Percentiles rank a stretch among this genome's conserved stretches.
Conservation (phyloP, 2,113 vertebrate species). For the Malaclemys terrapin region DNA sequence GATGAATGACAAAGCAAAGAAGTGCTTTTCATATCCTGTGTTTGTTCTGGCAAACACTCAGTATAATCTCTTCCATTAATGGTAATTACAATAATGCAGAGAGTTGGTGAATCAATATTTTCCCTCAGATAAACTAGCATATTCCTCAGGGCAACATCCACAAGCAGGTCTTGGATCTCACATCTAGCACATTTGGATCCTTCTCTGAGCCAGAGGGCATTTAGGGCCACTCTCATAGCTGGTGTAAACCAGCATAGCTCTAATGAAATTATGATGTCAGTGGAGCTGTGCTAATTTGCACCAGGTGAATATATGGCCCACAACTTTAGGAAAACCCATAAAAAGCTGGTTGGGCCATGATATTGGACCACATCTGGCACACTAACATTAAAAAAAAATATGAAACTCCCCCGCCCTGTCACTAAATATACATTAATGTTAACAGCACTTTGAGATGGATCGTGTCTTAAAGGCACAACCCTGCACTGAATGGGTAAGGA, state of each 20-base stretch:
- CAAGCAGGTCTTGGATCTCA: neutral
- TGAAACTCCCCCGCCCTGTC: neutral
- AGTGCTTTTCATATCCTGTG: neutral
- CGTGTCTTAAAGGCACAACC: neutral
- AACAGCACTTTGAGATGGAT: neutral
- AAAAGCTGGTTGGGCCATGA: neutral
- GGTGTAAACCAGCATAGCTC: fast-evolving
- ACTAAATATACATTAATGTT: neutral
- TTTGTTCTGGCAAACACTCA: neutral
- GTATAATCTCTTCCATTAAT: neutral
- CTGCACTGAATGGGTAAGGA: neutral
- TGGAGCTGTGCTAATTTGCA: neutral
- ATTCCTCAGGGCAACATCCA: neutral
- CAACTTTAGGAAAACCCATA: neutral
- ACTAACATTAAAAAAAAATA: neutral
- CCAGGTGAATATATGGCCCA: neutral
- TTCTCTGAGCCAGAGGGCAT: fast-evolving
- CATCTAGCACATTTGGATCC: fast-evolving
- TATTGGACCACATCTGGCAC: neutral
- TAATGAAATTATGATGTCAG: neutral
- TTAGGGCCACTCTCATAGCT: fast-evolving
- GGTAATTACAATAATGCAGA: neutral
- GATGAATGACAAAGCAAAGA: constrained; percentile 81
- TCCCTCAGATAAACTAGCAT: neutral
- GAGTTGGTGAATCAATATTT: fast-evolving